These are phyloP conservation scores for Hyalella azteca DNA, from an alignment of 2,888 invertebrate genomes.

Conservation along the genomic window DNA sequence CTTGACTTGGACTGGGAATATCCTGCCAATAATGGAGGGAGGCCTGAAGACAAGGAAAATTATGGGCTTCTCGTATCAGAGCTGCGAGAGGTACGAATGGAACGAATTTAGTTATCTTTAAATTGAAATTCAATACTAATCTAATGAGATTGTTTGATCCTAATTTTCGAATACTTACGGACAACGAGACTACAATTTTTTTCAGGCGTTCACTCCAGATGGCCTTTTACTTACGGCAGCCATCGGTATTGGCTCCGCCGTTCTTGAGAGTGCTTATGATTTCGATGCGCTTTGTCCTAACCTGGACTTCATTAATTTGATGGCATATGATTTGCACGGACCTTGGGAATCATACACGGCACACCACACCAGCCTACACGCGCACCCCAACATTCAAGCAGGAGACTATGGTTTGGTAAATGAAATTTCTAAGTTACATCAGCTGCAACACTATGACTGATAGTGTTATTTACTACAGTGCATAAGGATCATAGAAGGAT, in stretches of 20 bases:
- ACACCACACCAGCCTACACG: constrained; percentile 76
- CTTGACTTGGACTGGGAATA: constrained; percentile 71
- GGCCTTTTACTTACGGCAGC: constrained; percentile 68
- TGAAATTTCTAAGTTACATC: no score
- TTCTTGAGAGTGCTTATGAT: constrained; percentile 80
- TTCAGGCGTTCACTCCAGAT: constrained; percentile 61
- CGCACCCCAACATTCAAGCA: constrained; percentile 60
- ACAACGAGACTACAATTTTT: constrained; percentile 42
- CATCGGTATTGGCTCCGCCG: constrained; percentile 77
- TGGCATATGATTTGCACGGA: constrained; percentile 90
- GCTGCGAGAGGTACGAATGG: constrained; percentile 64
- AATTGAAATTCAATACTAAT: no score
- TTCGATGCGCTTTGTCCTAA: constrained; percentile 75
- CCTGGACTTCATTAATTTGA: constrained; percentile 81
- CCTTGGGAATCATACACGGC: constrained; percentile 79
- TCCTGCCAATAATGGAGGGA: constrained; percentile 74
- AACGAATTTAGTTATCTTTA: no score
- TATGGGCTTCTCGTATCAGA: constrained; percentile 78
- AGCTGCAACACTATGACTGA: constrained; percentile 74
- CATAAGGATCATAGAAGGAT: no score
- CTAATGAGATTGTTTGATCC: no score
- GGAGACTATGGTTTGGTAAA: constrained; percentile 66
- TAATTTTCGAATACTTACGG: no score
- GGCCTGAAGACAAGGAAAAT: constrained; percentile 75
- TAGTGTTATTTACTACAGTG: no score